Percentiles rank a stretch among this genome's conserved stretches.
Conservation (phyloP, 2,888 invertebrate genomes). For the Eristalis arbustorum region DNA sequence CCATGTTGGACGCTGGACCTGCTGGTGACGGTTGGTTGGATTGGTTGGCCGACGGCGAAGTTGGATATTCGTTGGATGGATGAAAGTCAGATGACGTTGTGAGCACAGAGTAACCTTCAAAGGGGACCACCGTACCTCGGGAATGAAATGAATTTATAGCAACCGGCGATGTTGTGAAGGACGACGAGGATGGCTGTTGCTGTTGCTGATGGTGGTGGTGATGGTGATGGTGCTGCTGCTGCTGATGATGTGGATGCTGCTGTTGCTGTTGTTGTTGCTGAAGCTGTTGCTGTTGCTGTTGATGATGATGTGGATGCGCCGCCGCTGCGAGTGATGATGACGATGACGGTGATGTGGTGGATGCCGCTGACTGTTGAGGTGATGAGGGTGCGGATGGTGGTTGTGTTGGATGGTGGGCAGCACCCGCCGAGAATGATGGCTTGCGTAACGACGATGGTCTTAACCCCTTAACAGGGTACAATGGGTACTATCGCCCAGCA, state of each 20-base stretch:
- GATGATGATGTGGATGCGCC: constrained; percentile 47
- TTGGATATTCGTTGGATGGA: constrained; percentile 42
- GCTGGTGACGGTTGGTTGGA: constrained; percentile 55
- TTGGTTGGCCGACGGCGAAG: constrained; percentile 45
- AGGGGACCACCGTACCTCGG: constrained; percentile 56
- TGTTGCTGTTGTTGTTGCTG: constrained; percentile 55
- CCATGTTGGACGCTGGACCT: constrained; percentile 74
- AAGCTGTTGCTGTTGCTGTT: constrained; percentile 48
- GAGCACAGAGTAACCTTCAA: constrained; percentile 57
- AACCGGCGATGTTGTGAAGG: constrained; percentile 54
- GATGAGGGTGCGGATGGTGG: constrained; percentile 75
- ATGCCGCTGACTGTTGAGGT: constrained; percentile 70
- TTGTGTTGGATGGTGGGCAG: constrained; percentile 74
- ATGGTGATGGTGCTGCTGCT: constrained; percentile 59
- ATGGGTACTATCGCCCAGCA: constrained; percentile 81
- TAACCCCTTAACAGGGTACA: constrained; percentile 80
- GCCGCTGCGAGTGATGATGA: constrained; percentile 45
- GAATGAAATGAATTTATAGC: constrained; percentile 58
- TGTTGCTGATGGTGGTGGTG: constrained; percentile 52
- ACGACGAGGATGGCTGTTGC: not conserved
- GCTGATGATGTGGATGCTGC: constrained; percentile 32
- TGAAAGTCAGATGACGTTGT: constrained; percentile 62
- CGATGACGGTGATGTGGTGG: constrained; percentile 41
- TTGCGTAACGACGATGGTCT: constrained; percentile 79
- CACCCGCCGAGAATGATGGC: constrained; percentile 77